These are phyloP conservation scores for Poeciliopsis turneri DNA, from an alignment of 2,797 vertebrate genomes.

Conservation along the genomic window DNA sequence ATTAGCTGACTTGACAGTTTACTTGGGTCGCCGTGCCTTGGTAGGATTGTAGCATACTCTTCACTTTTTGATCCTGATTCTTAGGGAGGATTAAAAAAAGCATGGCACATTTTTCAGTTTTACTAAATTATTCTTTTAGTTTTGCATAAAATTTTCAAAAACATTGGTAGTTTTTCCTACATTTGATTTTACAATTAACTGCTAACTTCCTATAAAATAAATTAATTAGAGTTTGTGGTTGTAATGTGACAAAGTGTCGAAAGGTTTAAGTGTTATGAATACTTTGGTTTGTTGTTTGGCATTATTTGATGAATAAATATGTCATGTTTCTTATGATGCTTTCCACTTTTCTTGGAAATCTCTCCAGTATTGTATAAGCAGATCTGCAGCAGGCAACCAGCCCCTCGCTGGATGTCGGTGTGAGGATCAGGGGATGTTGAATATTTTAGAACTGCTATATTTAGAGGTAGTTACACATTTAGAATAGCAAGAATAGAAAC, in stretches of 20 bases:
- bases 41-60: background rate
- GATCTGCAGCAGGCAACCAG: conserved; percentile 68
- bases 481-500: conserved; percentile 83
- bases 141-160: background rate
- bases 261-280: conserved; percentile 23
- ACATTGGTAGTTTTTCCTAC: background rate
- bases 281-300: background rate
- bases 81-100: background rate
- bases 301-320: background rate
- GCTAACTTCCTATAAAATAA: background rate
- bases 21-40: background rate
- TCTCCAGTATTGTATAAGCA: conserved; percentile 53
- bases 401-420: conserved; percentile 67
- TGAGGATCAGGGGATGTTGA: conserved; percentile 80
- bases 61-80: background rate
- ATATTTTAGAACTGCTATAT: conserved; percentile 86
- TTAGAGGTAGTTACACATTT: conserved; percentile 82
- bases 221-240: background rate
- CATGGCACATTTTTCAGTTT: background rate
- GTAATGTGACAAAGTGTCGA: background rate
- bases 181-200: background rate
- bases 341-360: conserved; percentile 72
- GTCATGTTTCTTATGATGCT: conserved; percentile 41
- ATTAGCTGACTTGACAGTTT: background rate
- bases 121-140: background rate